phyloP scores from a whole-genome alignment of 2,888 invertebrate genomes.

The Actias luna region DNA sequence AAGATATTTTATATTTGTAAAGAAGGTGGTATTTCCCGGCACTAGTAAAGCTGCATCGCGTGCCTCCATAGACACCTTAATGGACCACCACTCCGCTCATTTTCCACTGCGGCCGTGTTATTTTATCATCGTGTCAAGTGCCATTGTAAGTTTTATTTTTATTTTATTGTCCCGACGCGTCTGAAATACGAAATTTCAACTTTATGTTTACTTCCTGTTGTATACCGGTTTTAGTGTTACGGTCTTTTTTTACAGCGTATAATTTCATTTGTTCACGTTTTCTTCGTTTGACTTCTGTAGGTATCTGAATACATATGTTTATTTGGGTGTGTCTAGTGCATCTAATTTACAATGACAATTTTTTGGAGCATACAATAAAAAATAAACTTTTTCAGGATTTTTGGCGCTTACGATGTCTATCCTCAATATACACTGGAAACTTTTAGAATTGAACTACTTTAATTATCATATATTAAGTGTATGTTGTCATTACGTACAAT shows the following conservation, averaged over 20 bases:
- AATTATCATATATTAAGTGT: too few relatives aligned
- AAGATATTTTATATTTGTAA: not conserved
- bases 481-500: too few relatives aligned
- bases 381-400: too few relatives aligned
- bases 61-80: constrained; percentile 59
- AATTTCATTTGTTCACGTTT: not conserved
- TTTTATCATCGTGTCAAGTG: constrained; percentile 60
- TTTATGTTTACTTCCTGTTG: constrained; percentile 12
- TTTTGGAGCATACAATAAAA: too few relatives aligned
- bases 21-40: not conserved
- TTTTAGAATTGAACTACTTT: too few relatives aligned
- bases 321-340: too few relatives aligned
- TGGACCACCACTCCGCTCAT: constrained; percentile 64
- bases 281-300: not conserved
- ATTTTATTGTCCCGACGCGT: constrained; percentile 37
- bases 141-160: constrained; percentile 44
- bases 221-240: constrained; percentile 1
- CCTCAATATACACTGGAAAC: too few relatives aligned
- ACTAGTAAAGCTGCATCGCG: constrained; percentile 15
- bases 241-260: not conserved
- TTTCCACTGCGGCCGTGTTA: constrained; percentile 55
- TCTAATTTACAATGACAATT: too few relatives aligned
- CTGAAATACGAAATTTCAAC: constrained; percentile 21
- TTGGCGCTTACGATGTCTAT: too few relatives aligned
- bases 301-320: too few relatives aligned